Conservation (phyloP, 2,113 vertebrate species). For the Hiodon tergisus region DNA sequence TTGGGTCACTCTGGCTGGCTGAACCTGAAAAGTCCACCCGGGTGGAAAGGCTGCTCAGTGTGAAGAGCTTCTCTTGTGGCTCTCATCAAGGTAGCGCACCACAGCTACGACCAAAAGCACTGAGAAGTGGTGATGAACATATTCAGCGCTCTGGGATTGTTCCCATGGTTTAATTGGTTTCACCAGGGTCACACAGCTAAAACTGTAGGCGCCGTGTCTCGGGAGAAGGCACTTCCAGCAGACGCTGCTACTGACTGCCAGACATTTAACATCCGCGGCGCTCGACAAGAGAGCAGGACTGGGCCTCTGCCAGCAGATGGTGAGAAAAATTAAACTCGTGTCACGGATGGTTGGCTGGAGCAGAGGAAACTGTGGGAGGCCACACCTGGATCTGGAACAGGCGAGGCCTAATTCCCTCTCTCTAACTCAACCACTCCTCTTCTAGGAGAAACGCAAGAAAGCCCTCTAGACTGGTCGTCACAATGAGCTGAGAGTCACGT, state of each 20-base stretch:
- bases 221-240: conserved; percentile 40
- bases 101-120: too few relatives aligned
- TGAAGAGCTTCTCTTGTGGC: too few relatives aligned
- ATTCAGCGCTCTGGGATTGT: too few relatives aligned
- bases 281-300: conserved; percentile 50
- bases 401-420: conserved; percentile 19
- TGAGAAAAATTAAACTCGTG: conserved; percentile 57
- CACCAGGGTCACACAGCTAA: too few relatives aligned
- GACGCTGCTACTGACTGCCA: conserved; percentile 58
- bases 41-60: too few relatives aligned
- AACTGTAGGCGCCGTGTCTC: neutral
- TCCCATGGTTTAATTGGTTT: too few relatives aligned
- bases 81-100: too few relatives aligned
- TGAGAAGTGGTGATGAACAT: too few relatives aligned
- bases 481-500: too few relatives aligned
- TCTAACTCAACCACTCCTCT: conserved; percentile 17
- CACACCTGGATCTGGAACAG: conserved; percentile 2
- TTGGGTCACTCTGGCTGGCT: too few relatives aligned
- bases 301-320: conserved; percentile 54
- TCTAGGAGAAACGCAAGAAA: conserved; percentile 39
- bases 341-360: conserved; percentile 48
- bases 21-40: too few relatives aligned
- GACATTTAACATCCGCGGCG: conserved; percentile 54
- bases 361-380: conserved; percentile 3
- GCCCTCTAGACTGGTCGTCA: neutral